Conservation (phyloP, 2,113 vertebrate genomes). For the Serilophus lunatus region DNA sequence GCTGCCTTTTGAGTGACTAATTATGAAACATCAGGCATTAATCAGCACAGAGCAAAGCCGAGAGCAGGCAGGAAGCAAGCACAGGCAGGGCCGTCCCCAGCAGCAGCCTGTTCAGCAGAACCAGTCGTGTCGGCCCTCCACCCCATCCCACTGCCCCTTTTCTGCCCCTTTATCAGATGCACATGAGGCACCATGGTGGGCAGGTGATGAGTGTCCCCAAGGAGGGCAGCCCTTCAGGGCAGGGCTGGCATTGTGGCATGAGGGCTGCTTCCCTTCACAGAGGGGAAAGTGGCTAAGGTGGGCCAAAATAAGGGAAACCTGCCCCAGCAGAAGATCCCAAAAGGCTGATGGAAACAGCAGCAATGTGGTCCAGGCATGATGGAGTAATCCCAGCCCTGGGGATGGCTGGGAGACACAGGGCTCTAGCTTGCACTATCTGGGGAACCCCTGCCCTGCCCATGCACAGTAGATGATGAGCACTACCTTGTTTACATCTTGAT, state of each 20-base stretch:
- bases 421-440: neutral
- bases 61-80: neutral
- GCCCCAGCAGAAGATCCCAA: neutral
- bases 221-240: neutral
- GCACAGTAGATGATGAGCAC: neutral
- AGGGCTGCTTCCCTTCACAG: neutral
- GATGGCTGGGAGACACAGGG: too few relatives aligned
- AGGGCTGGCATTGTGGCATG: neutral
- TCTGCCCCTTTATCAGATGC: neutral
- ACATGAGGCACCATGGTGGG: rapidly evolving
- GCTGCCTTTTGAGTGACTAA: conserved; percentile 40
- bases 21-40: conserved; percentile 12
- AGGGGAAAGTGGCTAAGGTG: too few relatives aligned
- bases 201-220: too few relatives aligned
- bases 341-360: neutral
- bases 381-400: rapidly evolving
- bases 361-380: rapidly evolving
- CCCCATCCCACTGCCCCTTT: neutral
- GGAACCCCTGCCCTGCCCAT: neutral
- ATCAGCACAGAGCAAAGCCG: neutral
- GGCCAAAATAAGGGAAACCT: too few relatives aligned
- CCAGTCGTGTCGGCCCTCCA: neutral
- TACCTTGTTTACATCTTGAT: neutral
- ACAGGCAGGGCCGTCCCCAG: neutral
- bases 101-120: neutral